Conservation (phyloP, 2,797 vertebrate genomes). For the Urocyon cinereoargenteus region DNA sequence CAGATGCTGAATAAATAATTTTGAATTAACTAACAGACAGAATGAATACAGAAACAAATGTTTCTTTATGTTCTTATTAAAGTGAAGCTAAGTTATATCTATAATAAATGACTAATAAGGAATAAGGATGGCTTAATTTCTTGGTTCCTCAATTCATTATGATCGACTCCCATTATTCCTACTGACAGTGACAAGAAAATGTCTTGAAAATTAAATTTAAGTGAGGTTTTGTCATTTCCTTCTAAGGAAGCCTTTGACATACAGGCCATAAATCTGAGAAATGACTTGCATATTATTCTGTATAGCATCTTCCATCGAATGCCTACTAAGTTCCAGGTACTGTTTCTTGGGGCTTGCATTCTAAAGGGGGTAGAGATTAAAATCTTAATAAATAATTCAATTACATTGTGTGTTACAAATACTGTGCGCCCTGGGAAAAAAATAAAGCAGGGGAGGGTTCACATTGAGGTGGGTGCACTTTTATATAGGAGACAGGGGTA, state of each 20-base stretch:
- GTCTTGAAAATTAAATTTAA: not conserved
- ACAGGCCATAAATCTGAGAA: not conserved
- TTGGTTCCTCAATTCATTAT: not conserved
- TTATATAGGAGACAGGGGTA: not conserved
- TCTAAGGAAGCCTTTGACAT: not conserved
- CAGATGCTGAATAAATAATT: not conserved
- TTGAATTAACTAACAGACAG: not conserved
- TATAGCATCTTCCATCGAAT: not conserved
- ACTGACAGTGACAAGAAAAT: not conserved
- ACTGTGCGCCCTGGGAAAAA: not conserved
- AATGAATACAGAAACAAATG: not conserved
- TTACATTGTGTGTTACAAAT: not conserved
- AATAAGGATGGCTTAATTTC: not conserved
- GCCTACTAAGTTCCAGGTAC: not conserved
- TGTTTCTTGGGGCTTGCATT: not conserved
- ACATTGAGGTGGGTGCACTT: too few relatives aligned
- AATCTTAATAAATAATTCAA: not conserved
- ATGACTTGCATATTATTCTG: not conserved
- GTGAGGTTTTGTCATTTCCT: not conserved
- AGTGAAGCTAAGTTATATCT: not conserved
- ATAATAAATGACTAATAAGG: not conserved
- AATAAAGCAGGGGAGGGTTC: not conserved
- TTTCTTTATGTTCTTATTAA: not conserved
- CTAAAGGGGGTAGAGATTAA: not conserved
- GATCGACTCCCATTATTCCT: not conserved